Percentiles rank a stretch among this genome's conserved stretches.
Evolutionary conservation across 1,140 invertebrate species (phyloP).

Genomic region (Colletes gigas): DNA sequence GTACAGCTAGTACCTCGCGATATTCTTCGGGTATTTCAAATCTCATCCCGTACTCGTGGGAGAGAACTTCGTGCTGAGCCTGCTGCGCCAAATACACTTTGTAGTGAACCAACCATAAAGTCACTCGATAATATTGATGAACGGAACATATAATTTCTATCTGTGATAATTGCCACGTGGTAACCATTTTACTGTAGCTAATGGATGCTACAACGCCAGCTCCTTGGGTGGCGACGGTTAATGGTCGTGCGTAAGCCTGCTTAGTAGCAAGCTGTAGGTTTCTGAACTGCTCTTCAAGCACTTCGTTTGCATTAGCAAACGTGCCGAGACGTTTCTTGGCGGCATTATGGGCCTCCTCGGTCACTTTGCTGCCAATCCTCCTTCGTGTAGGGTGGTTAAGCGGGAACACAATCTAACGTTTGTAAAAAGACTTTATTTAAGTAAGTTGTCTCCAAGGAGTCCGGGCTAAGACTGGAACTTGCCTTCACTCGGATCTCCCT

Average conservation of each 20-base stretch:
- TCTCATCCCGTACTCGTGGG: neutral
- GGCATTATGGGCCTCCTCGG: no score
- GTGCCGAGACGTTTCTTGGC: neutral
- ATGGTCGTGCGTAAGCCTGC: neutral
- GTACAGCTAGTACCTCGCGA: neutral
- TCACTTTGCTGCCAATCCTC: neutral
- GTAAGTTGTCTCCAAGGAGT: no score
- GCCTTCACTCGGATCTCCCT: no score
- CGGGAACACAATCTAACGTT: no score
- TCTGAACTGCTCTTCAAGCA: neutral
- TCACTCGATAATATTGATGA: neutral
- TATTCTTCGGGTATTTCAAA: neutral
- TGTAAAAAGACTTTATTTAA: no score
- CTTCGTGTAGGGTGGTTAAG: no score
- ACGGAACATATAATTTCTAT: neutral
- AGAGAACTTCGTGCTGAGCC: neutral
- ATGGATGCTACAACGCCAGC: neutral
- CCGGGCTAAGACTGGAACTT: no score
- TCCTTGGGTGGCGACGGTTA: neutral
- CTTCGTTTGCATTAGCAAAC: neutral
- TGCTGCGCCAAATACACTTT: neutral
- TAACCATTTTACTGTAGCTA: neutral
- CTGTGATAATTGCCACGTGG: no score
- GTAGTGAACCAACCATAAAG: neutral
- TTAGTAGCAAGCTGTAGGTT: neutral